Percentiles rank a stretch among this genome's conserved stretches.
These are phyloP conservation scores for Diacarnus erythraeanus DNA, from an alignment of 37 sponge, comb jelly and placozoan species.

Conservation along the genomic window DNA sequence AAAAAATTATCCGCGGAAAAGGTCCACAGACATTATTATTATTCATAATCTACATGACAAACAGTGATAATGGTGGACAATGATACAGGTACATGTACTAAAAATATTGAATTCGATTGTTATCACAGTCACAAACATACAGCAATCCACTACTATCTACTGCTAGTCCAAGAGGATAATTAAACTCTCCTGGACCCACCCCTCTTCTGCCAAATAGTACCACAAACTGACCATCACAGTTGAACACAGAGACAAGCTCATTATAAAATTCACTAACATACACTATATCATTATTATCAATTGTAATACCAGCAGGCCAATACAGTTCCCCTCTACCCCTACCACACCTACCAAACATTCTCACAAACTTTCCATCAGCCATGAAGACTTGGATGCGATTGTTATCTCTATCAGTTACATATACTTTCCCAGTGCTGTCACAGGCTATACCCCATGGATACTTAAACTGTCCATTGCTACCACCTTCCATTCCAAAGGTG, in stretches of 20 bases:
- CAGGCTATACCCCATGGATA: slow-evolving; percentile 42
- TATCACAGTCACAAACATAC: slow-evolving; percentile 44
- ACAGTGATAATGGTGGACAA: too few species aligned
- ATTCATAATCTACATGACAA: too few species aligned
- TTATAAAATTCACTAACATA: slow-evolving; percentile 25
- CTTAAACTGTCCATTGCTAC: slow-evolving; percentile 45
- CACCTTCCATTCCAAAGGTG: slow-evolving; percentile 47
- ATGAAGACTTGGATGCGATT: slow-evolving; percentile 64
- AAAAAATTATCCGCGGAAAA: too few species aligned
- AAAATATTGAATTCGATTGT: slow-evolving; percentile 5
- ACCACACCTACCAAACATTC: slow-evolving; percentile 18
- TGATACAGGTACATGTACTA: too few species aligned
- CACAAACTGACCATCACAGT: slow-evolving; percentile 41
- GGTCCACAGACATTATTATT: too few species aligned
- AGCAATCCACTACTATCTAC: slow-evolving; percentile 49
- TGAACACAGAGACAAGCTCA: slow-evolving; percentile 23
- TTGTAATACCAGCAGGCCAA: background rate
- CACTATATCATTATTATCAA: slow-evolving; percentile 23
- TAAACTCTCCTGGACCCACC: background rate
- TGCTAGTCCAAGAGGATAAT: slow-evolving; percentile 33
- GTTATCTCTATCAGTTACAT: slow-evolving; percentile 46
- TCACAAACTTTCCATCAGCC: slow-evolving; percentile 16
- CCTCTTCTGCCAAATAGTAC: slow-evolving; percentile 39
- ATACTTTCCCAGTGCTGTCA: slow-evolving; percentile 51
- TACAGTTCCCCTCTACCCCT: background rate